These are phyloP conservation scores for Melanargia galathea DNA, from an alignment of 2,888 invertebrate genomes.

Conservation along the genomic window DNA sequence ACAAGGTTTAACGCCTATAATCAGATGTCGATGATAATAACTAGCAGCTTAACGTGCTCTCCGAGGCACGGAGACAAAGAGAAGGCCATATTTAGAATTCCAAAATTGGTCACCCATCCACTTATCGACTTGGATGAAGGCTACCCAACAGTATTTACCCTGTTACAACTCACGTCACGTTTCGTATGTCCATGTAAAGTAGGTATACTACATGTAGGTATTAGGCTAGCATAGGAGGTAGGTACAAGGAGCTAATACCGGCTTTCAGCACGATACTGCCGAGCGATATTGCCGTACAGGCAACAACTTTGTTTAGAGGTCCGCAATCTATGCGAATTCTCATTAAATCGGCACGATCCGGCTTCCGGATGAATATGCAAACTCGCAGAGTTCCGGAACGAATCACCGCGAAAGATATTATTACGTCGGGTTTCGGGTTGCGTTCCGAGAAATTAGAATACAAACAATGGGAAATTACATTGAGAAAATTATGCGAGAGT, in stretches of 20 bases:
- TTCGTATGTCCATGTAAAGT: too few relatives aligned
- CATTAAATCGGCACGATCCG: slow-evolving; percentile 38
- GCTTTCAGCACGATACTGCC: slow-evolving; percentile 7
- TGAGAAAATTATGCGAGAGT: too few relatives aligned
- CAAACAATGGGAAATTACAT: not conserved
- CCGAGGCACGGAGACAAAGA: too few relatives aligned
- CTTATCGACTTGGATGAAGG: too few relatives aligned
- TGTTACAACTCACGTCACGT: too few relatives aligned
- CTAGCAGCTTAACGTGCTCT: too few relatives aligned
- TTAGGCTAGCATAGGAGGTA: not conserved
- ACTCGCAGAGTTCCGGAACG: slow-evolving; percentile 25
- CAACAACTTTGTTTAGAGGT: slow-evolving; percentile 30
- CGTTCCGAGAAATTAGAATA: not conserved
- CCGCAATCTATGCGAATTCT: slow-evolving; percentile 42
- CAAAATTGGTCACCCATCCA: too few relatives aligned
- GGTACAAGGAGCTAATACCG: slow-evolving; percentile 13
- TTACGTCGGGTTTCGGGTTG: slow-evolving; percentile 7
- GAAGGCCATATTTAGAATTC: too few relatives aligned
- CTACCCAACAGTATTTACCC: too few relatives aligned
- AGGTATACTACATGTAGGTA: too few relatives aligned
- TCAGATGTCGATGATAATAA: too few relatives aligned
- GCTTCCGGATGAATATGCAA: slow-evolving; percentile 42
- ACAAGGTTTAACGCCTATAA: too few relatives aligned
- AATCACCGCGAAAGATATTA: slow-evolving; percentile 19
- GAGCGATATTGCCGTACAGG: slow-evolving; percentile 16